These are phyloP conservation scores for Dexiosoma caninum DNA, from an alignment of 2,888 invertebrate species.

Conservation along the genomic window DNA sequence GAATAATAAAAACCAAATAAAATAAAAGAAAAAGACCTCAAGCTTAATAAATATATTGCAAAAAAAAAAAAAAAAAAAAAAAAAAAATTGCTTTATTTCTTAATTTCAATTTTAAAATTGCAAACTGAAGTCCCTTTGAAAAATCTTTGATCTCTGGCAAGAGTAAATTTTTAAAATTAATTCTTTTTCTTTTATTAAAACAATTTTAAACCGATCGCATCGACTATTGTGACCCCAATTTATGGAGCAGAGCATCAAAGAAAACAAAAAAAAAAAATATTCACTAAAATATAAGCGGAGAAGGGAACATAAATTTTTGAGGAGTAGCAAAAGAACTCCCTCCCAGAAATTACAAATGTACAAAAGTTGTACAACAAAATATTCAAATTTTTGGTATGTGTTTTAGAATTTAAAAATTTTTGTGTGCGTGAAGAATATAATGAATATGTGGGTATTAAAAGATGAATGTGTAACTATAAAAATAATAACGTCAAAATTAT, in stretches of 20 bases:
- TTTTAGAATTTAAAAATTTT: not conserved
- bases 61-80: no score
- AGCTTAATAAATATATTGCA: no score
- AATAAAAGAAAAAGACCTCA: no score
- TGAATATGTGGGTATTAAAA: constrained; percentile 53
- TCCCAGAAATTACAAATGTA: not conserved
- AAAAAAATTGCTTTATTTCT: no score
- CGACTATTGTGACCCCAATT: constrained; percentile 28
- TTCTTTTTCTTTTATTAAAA: not conserved
- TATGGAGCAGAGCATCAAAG: not conserved
- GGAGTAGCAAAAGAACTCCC: constrained; percentile 28
- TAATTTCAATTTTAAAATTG: no score
- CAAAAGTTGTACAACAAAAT: constrained; percentile 15
- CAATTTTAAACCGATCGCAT: not conserved
- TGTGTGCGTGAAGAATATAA: constrained; percentile 48
- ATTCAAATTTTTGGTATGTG: not conserved
- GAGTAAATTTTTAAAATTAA: not conserved
- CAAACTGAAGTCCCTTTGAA: no score
- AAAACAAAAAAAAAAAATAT: constrained; percentile 40
- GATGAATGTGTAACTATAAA: constrained; percentile 62
- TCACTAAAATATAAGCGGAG: no score
- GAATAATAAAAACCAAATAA: no score
- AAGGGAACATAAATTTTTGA: constrained; percentile 55
- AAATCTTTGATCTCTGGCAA: not conserved
- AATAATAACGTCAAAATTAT: constrained; percentile 59